Conservation (phyloP, 2,797 vertebrate species). For the Hyperoplus lanceolatus region DNA sequence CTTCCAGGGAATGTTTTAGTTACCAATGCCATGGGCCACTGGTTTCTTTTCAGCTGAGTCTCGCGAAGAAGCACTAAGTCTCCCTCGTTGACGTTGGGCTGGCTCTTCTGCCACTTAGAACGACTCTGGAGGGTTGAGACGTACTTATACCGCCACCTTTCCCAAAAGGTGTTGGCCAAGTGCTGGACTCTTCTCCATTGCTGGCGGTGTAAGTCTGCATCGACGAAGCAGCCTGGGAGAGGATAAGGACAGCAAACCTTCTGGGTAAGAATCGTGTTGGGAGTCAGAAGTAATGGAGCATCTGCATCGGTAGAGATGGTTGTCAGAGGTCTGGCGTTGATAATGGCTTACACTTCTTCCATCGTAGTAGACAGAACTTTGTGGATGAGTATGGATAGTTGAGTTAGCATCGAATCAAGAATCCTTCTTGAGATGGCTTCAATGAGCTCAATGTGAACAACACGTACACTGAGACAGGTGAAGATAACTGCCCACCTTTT, state of each 20-base stretch:
- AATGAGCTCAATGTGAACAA: background rate
- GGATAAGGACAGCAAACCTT: background rate
- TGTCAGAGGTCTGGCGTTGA: background rate
- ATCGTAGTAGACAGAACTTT: background rate
- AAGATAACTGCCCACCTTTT: background rate
- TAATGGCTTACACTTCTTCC: background rate
- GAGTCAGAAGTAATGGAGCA: background rate
- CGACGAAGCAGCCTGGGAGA: background rate
- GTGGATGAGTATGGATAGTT: background rate
- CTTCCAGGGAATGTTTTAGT: background rate
- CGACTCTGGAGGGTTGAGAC: too few species aligned
- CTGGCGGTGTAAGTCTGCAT: background rate
- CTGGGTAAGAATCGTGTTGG: background rate
- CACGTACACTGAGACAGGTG: background rate
- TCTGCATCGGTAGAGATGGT: background rate
- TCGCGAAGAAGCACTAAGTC: background rate
- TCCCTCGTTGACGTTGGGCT: background rate
- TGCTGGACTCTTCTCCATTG: background rate
- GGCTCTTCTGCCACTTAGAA: too few species aligned
- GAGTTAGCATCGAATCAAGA: background rate
- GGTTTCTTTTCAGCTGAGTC: background rate
- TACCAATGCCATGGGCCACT: background rate
- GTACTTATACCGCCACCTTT: background rate
- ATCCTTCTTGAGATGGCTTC: background rate
- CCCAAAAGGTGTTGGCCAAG: background rate